These are phyloP conservation scores for Acronicta alni DNA, from an alignment of 2,888 invertebrate species.

Conservation along the genomic window DNA sequence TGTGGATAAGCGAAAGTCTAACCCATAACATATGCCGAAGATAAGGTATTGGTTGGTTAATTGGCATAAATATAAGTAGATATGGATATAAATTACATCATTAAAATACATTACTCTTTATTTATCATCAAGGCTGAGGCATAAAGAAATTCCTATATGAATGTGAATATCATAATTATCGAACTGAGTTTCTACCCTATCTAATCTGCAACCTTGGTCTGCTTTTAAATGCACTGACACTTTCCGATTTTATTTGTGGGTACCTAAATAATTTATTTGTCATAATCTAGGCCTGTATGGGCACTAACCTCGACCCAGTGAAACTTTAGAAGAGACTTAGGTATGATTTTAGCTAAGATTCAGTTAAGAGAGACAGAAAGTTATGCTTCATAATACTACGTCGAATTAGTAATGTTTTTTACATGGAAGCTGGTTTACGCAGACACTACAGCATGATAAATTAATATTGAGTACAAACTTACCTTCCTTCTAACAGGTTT, in stretches of 20 bases:
- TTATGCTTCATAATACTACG: no score
- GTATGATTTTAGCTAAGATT: no score
- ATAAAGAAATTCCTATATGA: conserved; percentile 4
- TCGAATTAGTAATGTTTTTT: no score
- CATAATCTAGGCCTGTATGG: no score
- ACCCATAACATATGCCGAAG: conserved; percentile 24
- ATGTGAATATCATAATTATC: conserved; percentile 27
- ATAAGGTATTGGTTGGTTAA: conserved; percentile 27
- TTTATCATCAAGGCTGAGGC: not conserved
- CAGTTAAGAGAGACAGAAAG: no score
- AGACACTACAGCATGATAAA: no score
- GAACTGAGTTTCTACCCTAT: conserved; percentile 55
- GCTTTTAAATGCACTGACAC: conserved; percentile 32
- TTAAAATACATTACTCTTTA: conserved; percentile 5
- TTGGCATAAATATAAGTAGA: conserved; percentile 7
- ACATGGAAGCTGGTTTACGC: no score
- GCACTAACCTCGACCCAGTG: not conserved
- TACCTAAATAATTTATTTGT: no score
- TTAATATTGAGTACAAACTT: conserved; percentile 45
- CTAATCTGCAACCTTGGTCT: conserved; percentile 67
- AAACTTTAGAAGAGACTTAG: no score
- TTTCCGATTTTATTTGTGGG: no score
- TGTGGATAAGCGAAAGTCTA: conserved; percentile 29
- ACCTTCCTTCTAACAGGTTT: conserved; percentile 88
- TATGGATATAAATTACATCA: conserved; percentile 15